Base-by-base conservation (phyloP, 2,113 vertebrate genomes). In the Ibidorhyncha struthersii region DNA sequence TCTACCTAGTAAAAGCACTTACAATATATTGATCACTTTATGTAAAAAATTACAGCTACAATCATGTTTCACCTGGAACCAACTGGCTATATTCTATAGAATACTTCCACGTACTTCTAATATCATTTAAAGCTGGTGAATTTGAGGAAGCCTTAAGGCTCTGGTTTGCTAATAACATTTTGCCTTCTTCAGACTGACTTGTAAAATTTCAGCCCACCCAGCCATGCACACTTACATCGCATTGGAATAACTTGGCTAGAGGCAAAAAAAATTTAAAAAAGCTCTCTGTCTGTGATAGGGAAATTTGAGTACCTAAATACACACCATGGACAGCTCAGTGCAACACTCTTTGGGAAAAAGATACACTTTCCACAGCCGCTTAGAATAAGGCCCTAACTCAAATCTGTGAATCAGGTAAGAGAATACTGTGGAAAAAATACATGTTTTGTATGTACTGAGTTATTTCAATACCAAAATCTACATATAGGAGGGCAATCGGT, bases 401-500 rank as follows among this genome's bases (percentile, higher is more conserved):
- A 58, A 74, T 32, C 29, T 86, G 25, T 18, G 66, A 70, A 61
- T 45, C 34, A 67, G 38, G 4, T 32, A 77, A 56, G 10, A 84
- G 32, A 91, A 93, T 10, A 62, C 26, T 6, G 5, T 9, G 15
- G 23, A 47, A 90, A 82, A 91, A 87, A n/a, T 10, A 27, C 2
- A 49, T 50, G 1, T 40, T 34, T 56, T 43, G 2, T 5, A 25
- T 18, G 12, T 34, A 4, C 17, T 49, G 47, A 61, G 23, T 9
- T 70, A 52, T 52, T 74, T 80, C 67, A 47, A 12, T 10, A 58
- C 12, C 12, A n/a, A 70, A 80, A 56, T 27, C n/a, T 49, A 73
- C 10, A 10, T 15, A 20, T 0, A 49, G 12, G n/a, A 74, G 27
- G 78, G 30, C 5, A 78, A 11, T 30, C 41, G 2, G 20, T 15